Evolutionary conservation across 2,888 invertebrate genomes (phyloP).

Genomic region (Petrophora chlorosata): DNA sequence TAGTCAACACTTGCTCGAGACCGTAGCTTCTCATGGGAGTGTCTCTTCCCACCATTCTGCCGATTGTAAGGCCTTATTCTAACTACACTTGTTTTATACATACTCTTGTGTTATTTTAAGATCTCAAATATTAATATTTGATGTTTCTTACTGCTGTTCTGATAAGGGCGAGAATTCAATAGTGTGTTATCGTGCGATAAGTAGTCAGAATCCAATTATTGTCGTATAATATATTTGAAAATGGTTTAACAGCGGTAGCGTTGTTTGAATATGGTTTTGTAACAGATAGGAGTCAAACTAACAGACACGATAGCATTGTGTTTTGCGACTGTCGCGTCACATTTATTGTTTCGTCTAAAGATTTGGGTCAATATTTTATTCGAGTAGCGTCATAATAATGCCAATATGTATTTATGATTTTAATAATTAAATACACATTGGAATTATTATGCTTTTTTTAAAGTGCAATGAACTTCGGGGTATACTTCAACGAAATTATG

Average conservation of each 20-base stretch:
- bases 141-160: not conserved
- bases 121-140: conserved; percentile 13
- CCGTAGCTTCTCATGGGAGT: conserved; percentile 16
- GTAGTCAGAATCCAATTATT: not conserved
- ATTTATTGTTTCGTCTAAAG: no score
- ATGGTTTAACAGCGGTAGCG: conserved; percentile 5
- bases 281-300: conserved; percentile 4
- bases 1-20: conserved; percentile 47
- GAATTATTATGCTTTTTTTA: not conserved
- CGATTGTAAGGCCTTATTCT: not conserved
- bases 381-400: no score
- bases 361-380: conserved; percentile 7
- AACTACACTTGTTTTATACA: conserved; percentile 23
- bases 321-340: not conserved
- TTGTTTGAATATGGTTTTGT: conserved; percentile 15
- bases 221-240: conserved; percentile 20
- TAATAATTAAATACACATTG: not conserved
- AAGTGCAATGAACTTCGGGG: not conserved
- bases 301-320: not conserved
- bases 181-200: conserved; percentile 1
- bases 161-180: conserved; percentile 4
- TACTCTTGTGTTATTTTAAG: not conserved
- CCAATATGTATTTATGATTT: no score
- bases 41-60: conserved; percentile 41
- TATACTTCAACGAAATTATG: not conserved